These are phyloP conservation scores for Chrysolina americana DNA, from an alignment of 2,888 invertebrate species.

Conservation along the genomic window DNA sequence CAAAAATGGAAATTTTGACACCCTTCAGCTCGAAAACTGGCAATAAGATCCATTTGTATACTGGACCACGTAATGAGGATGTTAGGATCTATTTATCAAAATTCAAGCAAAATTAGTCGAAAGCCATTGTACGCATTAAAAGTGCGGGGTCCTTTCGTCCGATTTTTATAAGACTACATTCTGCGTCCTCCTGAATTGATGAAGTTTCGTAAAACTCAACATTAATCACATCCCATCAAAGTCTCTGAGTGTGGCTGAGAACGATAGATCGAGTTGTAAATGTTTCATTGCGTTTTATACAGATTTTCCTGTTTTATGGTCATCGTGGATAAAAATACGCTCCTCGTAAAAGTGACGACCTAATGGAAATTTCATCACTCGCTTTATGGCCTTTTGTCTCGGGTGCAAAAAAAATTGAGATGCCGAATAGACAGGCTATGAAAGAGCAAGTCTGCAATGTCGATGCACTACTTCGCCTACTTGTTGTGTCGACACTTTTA, in stretches of 20 bases:
- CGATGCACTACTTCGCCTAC: neutral
- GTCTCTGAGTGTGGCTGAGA: neutral
- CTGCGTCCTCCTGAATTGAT: neutral
- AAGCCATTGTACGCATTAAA: no score
- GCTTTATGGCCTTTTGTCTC: constrained; percentile 15
- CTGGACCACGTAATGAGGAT: no score
- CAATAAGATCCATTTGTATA: no score
- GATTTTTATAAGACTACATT: neutral
- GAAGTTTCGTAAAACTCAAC: neutral
- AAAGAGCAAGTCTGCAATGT: constrained; percentile 3
- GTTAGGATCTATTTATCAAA: no score
- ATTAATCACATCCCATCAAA: constrained; percentile 3
- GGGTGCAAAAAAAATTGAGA: constrained; percentile 9
- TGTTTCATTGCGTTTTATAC: constrained; percentile 13
- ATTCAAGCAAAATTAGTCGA: no score
- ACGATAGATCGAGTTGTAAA: constrained; percentile 17
- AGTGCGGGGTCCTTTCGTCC: no score
- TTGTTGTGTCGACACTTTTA: no score
- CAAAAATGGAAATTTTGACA: no score
- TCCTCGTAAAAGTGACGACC: constrained; percentile 17
- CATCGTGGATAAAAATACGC: neutral
- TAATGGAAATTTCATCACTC: constrained; percentile 20
- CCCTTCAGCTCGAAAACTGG: no score
- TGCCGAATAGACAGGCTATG: neutral
- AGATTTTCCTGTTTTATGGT: constrained; percentile 10